A percentile compares a stretch with the other conserved stretches of the same genome.
These are phyloP conservation scores for Scaptomyza pallida DNA, from an alignment of 1,140 invertebrate genomes.

Conservation along the genomic window DNA sequence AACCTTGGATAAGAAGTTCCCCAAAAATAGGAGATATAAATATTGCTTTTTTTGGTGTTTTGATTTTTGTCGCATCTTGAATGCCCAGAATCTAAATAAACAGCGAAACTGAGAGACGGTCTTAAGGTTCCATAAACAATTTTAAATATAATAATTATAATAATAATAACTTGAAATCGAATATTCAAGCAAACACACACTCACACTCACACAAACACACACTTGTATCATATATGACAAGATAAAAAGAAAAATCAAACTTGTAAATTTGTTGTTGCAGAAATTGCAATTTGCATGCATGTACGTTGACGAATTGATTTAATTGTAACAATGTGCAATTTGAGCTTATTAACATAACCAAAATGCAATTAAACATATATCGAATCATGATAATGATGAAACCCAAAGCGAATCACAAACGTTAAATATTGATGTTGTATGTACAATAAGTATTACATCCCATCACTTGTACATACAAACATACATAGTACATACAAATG, in stretches of 20 bases:
- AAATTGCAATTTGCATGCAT: slow-evolving; percentile 47
- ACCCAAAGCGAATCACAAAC: neutral
- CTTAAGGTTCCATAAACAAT: slow-evolving; percentile 41
- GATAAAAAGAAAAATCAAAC: too few species aligned
- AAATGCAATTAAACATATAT: slow-evolving; percentile 9
- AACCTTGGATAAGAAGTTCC: neutral
- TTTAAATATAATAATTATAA: neutral
- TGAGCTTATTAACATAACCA: slow-evolving; percentile 59
- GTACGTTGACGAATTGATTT: slow-evolving; percentile 2
- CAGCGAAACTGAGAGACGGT: slow-evolving; percentile 34
- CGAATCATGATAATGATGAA: slow-evolving; percentile 10
- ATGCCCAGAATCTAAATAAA: slow-evolving; percentile 7
- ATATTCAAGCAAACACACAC: slow-evolving; percentile 47
- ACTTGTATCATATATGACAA: neutral
- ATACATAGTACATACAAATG: neutral
- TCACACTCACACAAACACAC: neutral
- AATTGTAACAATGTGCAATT: slow-evolving; percentile 62
- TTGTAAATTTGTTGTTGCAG: slow-evolving; percentile 1
- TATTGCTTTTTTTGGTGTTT: neutral
- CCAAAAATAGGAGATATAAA: neutral
- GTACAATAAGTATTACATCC: too few species aligned
- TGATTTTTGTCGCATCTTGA: neutral
- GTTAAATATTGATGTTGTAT: slow-evolving; percentile 7
- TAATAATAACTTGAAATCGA: slow-evolving; percentile 11
- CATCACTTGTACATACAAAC: neutral